Percentiles rank a stretch among this genome's conserved stretches.
phyloP scores from a whole-genome alignment of 1,140 invertebrate genomes.

The Melitaea cinxia region DNA sequence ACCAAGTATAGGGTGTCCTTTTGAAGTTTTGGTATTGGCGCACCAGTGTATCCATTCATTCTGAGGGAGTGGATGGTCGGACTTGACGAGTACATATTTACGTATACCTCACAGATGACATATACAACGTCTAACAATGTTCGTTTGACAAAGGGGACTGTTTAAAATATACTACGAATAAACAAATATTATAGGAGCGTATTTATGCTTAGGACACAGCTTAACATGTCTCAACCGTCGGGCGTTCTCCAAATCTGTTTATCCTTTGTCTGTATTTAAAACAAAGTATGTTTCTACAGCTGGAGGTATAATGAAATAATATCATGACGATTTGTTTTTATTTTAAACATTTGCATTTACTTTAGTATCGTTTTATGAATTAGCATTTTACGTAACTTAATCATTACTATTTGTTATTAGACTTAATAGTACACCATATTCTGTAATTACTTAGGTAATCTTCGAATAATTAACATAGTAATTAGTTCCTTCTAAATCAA shows the following conservation, averaged over 20 bases:
- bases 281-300: slow-evolving; percentile 15
- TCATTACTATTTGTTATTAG: too few relatives aligned
- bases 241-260: slow-evolving; percentile 10
- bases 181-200: slow-evolving; percentile 26
- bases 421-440: background rate
- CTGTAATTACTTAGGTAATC: background rate
- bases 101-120: too few relatives aligned
- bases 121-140: too few relatives aligned
- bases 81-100: too few relatives aligned
- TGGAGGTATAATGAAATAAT: background rate
- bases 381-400: too few relatives aligned
- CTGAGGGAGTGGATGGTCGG: too few relatives aligned
- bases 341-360: too few relatives aligned
- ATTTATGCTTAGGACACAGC: slow-evolving; percentile 30
- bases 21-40: too few relatives aligned
- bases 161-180: slow-evolving; percentile 26
- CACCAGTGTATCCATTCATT: too few relatives aligned
- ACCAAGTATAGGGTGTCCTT: too few relatives aligned
- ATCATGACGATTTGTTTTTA: background rate
- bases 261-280: slow-evolving; percentile 15
- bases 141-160: slow-evolving; percentile 7
- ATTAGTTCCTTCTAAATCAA: slow-evolving; percentile 1
- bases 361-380: too few relatives aligned
- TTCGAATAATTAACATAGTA: background rate
- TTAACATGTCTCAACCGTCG: slow-evolving; percentile 13